These are phyloP conservation scores for Rhagoletis pomonella DNA, from an alignment of 1,140 invertebrate genomes.

Conservation along the genomic window DNA sequence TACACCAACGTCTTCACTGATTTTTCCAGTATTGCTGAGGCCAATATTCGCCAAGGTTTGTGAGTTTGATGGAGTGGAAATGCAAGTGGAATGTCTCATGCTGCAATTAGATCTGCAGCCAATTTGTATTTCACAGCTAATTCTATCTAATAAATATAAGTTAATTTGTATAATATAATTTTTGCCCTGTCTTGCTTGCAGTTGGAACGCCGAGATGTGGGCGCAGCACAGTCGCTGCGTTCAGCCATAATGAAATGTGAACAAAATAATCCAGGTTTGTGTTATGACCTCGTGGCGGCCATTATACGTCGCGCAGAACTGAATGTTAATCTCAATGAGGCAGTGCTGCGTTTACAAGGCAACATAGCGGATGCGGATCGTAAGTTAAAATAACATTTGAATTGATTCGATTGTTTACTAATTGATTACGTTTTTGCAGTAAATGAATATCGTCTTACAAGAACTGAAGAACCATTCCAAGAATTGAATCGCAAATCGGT, in stretches of 20 bases:
- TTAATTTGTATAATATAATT: neutral
- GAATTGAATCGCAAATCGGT: constrained; percentile 96
- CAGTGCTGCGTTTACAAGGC: constrained; percentile 93
- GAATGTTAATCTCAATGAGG: constrained; percentile 94
- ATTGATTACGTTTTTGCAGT: constrained; percentile 75
- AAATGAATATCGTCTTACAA: constrained; percentile 89
- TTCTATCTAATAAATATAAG: neutral
- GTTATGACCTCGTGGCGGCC: constrained; percentile 92
- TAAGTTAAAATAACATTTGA: constrained; percentile 76
- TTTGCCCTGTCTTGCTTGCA: constrained; percentile 70
- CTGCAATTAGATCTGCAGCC: neutral
- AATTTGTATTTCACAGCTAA: neutral
- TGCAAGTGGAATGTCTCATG: neutral
- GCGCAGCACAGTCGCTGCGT: constrained; percentile 89
- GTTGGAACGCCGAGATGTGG: constrained; percentile 91
- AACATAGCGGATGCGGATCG: constrained; percentile 90
- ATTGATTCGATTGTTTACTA: no score
- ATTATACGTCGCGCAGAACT: constrained; percentile 85
- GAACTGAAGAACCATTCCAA: constrained; percentile 97
- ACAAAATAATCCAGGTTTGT: constrained; percentile 90
- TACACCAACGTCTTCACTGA: constrained; percentile 92
- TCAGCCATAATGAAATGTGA: constrained; percentile 92
- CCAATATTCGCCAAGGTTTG: constrained; percentile 91
- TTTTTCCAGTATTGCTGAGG: constrained; percentile 92
- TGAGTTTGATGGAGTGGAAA: neutral